Evolutionary conservation across 1,140 invertebrate genomes (phyloP), one percentile per base, ranked within the genome.

Genomic region (Sipha flava): DNA sequence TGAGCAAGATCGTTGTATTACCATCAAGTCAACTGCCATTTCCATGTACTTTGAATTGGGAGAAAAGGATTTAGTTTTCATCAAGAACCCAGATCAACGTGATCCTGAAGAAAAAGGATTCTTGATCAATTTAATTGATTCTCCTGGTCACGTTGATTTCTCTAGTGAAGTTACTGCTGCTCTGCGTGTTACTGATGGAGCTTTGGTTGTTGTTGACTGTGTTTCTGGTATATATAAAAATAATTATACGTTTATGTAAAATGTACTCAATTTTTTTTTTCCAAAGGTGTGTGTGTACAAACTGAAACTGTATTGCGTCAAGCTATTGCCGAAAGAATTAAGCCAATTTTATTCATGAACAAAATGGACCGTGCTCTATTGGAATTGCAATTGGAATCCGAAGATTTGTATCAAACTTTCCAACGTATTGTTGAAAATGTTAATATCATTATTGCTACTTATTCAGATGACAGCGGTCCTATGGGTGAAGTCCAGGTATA

Each of bases 391-490:
- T 88, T 98, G 82, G 96, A 95, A 68, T 90, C 93, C 82, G 98
- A 99, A 89, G 96, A 98, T 86, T 88, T 99, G 23, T 99, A 97
- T 87, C 98, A 99, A 88, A 98, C 96, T 85, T 99, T 99, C 92
- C 96, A 98, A 88, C 93, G 97, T 90, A 99, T 98, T 87, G 96
- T 99, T 83, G 98, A 99, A 88, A 99, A 98, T 85, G 96, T 99
- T 43, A 99, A 99, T 88, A 98, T 99, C 81, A 99, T 99, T 85
- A 99, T 99, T 87, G 96, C 97, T 81, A 99, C 98, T n/a, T 99
- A 99, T 87, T 93, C 92, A 82, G 96, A 98, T 83, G 97, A 98
- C 83, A 90, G 92, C 84, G 97, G 97, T 82, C 98, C 98, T 52
- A 99, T 99, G 98, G 98, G 98, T 86, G 94, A 98, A 89, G 95